These are phyloP conservation scores for Hoplostethus atlanticus DNA, from an alignment of 2,797 vertebrate species.

Conservation along the genomic window DNA sequence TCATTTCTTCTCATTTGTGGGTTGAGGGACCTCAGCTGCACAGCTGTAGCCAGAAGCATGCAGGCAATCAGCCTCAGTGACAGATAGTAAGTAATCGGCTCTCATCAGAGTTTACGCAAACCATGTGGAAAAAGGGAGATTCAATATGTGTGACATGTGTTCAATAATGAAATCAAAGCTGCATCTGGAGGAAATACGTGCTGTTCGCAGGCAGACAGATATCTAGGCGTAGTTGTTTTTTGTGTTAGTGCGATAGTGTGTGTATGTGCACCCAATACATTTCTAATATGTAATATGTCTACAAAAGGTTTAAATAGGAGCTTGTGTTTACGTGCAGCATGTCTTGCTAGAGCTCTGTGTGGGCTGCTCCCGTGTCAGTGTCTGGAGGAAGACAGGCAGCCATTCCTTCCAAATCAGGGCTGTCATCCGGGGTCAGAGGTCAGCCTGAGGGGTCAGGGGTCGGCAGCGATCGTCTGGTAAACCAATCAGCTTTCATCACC, in stretches of 20 bases:
- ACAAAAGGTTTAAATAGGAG: neutral
- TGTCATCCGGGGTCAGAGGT: conserved; percentile 57
- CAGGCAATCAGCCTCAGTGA: too few relatives aligned
- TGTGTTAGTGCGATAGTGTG: neutral
- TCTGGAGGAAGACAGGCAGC: conserved; percentile 28
- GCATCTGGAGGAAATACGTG: conserved; percentile 44
- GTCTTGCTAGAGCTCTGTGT: neutral
- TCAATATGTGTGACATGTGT: conserved; percentile 22
- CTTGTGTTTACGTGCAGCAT: conserved; percentile 2
- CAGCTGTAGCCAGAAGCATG: too few relatives aligned
- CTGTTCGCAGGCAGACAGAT: neutral
- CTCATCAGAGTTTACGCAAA: conserved; percentile 8
- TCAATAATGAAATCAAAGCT: conserved; percentile 34
- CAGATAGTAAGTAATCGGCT: neutral
- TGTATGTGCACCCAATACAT: conserved; percentile 9
- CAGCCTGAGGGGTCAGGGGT: conserved; percentile 46
- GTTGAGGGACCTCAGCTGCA: too few relatives aligned
- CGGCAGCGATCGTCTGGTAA: conserved; percentile 22
- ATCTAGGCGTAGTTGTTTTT: neutral
- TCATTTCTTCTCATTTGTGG: too few relatives aligned
- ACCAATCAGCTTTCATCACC: neutral
- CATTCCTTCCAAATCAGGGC: conserved; percentile 43
- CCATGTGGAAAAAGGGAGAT: neutral
- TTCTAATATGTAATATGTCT: neutral
- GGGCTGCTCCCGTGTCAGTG: conserved; percentile 2